phyloP scores from a whole-genome alignment of 2,113 vertebrate genomes.

The Alethe castanea region DNA sequence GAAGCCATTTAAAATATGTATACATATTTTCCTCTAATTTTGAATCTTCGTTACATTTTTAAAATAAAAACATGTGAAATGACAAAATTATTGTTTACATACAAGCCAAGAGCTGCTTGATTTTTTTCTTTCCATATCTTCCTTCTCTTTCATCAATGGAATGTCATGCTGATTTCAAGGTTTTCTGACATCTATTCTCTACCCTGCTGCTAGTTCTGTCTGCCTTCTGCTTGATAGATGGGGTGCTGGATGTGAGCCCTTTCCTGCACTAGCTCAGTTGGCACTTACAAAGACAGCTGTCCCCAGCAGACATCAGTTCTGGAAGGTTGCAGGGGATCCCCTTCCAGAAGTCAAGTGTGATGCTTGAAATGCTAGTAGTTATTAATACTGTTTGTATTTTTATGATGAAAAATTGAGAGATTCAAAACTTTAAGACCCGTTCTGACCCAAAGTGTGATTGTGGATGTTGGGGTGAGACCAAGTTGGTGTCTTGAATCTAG shows the following conservation, averaged over 20 bases:
- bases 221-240: not conserved
- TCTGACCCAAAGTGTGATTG: not conserved
- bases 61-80: not conserved
- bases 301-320: slow-evolving; percentile 35
- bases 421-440: not conserved
- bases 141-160: not conserved
- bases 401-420: slow-evolving; percentile 41
- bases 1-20: not conserved
- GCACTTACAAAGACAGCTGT: slow-evolving; percentile 15
- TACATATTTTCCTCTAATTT: not conserved
- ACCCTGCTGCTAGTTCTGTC: not conserved
- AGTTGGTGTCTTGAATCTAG: not conserved
- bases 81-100: not conserved
- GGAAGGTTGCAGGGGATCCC: slow-evolving; percentile 63
- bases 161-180: not conserved
- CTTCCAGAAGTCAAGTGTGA: slow-evolving; percentile 60
- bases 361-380: slow-evolving; percentile 59
- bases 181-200: not conserved
- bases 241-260: slow-evolving; percentile 26
- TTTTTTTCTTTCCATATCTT: not conserved
- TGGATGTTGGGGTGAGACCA: not conserved
- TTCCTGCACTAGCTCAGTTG: slow-evolving; percentile 25
- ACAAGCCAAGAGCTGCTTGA: not conserved
- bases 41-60: not conserved
- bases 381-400: slow-evolving; percentile 64